Percentiles rank a stretch among this genome's conserved stretches.
These are phyloP conservation scores for Nineta flava DNA, from an alignment of 2,888 invertebrate genomes.

Conservation along the genomic window DNA sequence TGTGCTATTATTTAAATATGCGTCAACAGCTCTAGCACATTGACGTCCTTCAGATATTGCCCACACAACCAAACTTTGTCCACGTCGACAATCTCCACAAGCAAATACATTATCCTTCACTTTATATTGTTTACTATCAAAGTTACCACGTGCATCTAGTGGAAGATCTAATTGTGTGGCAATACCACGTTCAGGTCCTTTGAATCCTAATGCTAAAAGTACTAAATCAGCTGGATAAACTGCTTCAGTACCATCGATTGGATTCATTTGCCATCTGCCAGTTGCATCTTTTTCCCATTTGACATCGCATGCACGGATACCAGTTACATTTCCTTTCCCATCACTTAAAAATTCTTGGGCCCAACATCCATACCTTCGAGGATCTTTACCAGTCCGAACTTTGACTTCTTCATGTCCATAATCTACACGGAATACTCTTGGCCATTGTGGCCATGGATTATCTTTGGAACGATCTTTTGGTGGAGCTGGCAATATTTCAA, in stretches of 20 bases:
- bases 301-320: slow-evolving; percentile 79
- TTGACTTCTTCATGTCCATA: slow-evolving; percentile 91
- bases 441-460: slow-evolving; percentile 99
- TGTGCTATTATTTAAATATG: slow-evolving; percentile 51
- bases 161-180: slow-evolving; percentile 65
- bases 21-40: slow-evolving; percentile 87
- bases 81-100: slow-evolving; percentile 95
- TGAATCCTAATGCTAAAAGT: slow-evolving; percentile 95
- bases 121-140: slow-evolving; percentile 82
- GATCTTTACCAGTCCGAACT: slow-evolving; percentile 82
- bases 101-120: slow-evolving; percentile 80
- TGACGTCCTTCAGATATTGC: slow-evolving; percentile 97
- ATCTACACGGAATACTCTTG: slow-evolving; percentile 88
- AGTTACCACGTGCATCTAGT: slow-evolving; percentile 83
- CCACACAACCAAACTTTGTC: slow-evolving; percentile 98
- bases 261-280: slow-evolving; percentile 89
- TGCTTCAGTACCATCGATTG: slow-evolving; percentile 63
- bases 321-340: slow-evolving; percentile 74
- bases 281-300: slow-evolving; percentile 85
- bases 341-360: slow-evolving; percentile 92
- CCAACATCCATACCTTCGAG: slow-evolving; percentile 81
- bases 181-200: slow-evolving; percentile 85
- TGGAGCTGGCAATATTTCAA: slow-evolving; percentile 94
- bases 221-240: slow-evolving; percentile 79
- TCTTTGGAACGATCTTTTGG: slow-evolving; percentile 61